Percentiles rank a stretch among this genome's conserved stretches.
Evolutionary conservation across 2,797 vertebrate species (phyloP).

Genomic region (Sandelia bainsii): DNA sequence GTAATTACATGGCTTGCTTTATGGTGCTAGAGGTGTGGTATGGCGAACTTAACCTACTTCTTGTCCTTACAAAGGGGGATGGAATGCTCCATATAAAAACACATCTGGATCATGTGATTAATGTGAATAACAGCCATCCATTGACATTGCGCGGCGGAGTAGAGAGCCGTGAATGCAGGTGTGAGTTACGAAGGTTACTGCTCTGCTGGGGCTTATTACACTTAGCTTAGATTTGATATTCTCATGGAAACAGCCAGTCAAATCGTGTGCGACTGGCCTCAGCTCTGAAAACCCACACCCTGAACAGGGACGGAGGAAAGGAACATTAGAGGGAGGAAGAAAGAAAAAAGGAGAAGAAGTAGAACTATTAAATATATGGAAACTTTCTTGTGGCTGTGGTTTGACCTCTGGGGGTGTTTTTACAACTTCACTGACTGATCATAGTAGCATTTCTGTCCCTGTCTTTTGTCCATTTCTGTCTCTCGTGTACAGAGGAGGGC

Average conservation of each 20-base stretch:
- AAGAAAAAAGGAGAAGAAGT: constrained; percentile 3
- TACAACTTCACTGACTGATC: constrained; percentile 33
- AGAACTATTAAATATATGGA: constrained; percentile 52
- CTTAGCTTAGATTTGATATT: constrained; percentile 67
- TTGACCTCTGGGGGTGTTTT: constrained; percentile 28
- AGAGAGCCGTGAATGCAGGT: constrained; percentile 70
- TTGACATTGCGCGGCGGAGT: constrained; percentile 54
- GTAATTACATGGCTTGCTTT: constrained; percentile 27
- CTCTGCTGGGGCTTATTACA: constrained; percentile 71
- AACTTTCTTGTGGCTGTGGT: constrained; percentile 50
- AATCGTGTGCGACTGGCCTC: constrained; percentile 33
- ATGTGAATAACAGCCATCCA: constrained; percentile 73
- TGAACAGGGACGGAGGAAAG: constrained; percentile 11
- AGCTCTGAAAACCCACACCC: constrained; percentile 31
- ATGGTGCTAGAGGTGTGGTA: neutral
- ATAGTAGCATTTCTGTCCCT: neutral
- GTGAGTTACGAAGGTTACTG: constrained; percentile 67
- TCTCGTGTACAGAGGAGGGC: constrained; percentile 3
- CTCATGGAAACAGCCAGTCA: constrained; percentile 68
- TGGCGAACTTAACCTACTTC: constrained; percentile 32
- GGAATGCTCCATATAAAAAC: constrained; percentile 59
- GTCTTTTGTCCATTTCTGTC: constrained; percentile 1
- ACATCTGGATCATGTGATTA: constrained; percentile 77
- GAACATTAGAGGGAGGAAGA: constrained; percentile 5
- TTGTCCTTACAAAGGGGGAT: constrained; percentile 16